A percentile compares a stretch with the other conserved stretches of the same genome.
phyloP scores from a whole-genome alignment of 2,888 invertebrate genomes.

The Penaeus monodon region DNA sequence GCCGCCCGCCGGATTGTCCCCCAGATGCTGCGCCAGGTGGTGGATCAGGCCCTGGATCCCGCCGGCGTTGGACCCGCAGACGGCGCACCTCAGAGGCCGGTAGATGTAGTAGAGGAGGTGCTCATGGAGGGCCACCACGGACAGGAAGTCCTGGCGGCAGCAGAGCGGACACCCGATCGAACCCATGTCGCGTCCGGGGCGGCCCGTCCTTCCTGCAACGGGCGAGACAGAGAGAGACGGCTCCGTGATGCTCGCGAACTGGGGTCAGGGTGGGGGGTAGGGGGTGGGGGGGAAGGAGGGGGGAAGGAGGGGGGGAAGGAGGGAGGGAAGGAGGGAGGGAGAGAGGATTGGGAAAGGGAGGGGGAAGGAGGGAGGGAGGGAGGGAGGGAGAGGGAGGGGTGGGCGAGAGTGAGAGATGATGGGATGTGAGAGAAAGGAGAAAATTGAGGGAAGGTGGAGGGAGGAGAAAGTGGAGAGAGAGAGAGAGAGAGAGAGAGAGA shows the following conservation, averaged over 20 bases:
- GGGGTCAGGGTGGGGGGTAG: not conserved
- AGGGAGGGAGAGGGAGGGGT: not conserved
- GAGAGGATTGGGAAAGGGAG: conserved; percentile 62
- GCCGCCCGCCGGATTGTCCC: not conserved
- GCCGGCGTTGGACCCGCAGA: conserved; percentile 46
- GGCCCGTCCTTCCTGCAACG: conserved; percentile 35
- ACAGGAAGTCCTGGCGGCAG: conserved; percentile 50
- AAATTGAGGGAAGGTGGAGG: not conserved
- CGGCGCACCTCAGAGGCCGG: conserved; percentile 58
- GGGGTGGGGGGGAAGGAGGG: conserved; percentile 67
- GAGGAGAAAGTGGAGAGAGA: too few species aligned
- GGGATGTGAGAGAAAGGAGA: not conserved
- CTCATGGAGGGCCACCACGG: conserved; percentile 57
- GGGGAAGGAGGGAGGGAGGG: conserved; percentile 40
- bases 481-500: too few species aligned
- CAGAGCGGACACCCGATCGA: conserved; percentile 57
- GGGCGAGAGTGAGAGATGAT: not conserved
- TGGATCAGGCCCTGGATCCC: conserved; percentile 54
- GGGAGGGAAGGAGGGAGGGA: conserved; percentile 68
- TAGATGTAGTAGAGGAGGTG: conserved; percentile 60
- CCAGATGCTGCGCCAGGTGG: conserved; percentile 58
- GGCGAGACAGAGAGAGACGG: conserved; percentile 28
- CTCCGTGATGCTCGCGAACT: too few species aligned
- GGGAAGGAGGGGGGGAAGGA: conserved; percentile 71
- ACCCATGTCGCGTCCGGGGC: conserved; percentile 22